These are phyloP conservation scores for Macroglossus sobrinus DNA, from an alignment of 2,113 vertebrate species.

Conservation along the genomic window DNA sequence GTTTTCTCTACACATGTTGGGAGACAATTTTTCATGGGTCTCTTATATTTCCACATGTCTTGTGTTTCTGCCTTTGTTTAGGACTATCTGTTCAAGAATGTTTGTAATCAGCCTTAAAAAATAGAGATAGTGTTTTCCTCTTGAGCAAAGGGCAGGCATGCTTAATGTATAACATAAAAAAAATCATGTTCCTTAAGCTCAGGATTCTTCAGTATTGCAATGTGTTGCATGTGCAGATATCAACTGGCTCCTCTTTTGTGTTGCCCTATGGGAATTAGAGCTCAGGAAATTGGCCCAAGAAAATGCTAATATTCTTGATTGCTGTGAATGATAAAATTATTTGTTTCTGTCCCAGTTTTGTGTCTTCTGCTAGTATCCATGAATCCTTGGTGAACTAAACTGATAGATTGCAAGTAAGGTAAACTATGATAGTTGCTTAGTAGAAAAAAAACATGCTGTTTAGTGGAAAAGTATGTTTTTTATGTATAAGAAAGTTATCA, in stretches of 20 bases:
- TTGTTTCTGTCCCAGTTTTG: not conserved
- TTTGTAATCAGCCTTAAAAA: no score
- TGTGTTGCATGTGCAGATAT: not conserved
- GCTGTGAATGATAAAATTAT: not conserved
- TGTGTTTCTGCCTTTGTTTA: not conserved
- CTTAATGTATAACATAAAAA: not conserved
- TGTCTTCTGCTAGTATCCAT: not conserved
- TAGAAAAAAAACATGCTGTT: not conserved
- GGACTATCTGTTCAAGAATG: not conserved
- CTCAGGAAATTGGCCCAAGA: not conserved
- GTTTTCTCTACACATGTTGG: not conserved
- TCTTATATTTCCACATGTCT: not conserved
- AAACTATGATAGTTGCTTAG: not conserved
- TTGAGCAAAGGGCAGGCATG: not conserved
- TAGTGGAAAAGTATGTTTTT: not conserved
- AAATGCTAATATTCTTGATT: not conserved
- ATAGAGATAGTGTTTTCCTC: not conserved
- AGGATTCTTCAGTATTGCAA: not conserved
- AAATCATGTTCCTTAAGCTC: not conserved
- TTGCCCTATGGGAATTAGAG: not conserved
- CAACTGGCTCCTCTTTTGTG: not conserved
- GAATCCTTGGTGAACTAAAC: not conserved
- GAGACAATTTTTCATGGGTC: not conserved
- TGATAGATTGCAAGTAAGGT: not conserved
- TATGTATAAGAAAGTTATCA: not conserved